Conservation (phyloP, 2,888 invertebrate genomes). For the Netelia virgata region DNA sequence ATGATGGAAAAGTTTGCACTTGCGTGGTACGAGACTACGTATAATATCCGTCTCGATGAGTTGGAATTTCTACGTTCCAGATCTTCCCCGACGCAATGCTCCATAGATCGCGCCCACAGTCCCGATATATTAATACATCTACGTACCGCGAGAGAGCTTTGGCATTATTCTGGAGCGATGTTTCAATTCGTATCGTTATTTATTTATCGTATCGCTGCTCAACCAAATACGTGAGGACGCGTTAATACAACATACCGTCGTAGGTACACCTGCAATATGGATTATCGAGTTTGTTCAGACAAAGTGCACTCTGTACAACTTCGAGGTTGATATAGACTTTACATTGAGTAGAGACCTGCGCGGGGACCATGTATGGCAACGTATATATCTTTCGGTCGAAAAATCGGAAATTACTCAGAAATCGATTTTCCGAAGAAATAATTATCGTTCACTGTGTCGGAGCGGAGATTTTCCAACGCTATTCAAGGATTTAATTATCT, state of each 20-base stretch:
- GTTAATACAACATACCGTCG: slow-evolving; percentile 6
- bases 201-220: slow-evolving; percentile 37
- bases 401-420: no score
- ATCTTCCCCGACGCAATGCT: slow-evolving; percentile 11
- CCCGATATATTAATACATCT: not conserved
- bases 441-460: no score
- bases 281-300: slow-evolving; percentile 14
- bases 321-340: not conserved
- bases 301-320: not conserved
- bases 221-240: slow-evolving; percentile 13
- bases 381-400: not conserved
- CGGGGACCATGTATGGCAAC: not conserved
- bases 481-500: no score
- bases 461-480: no score
- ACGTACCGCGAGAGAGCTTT: slow-evolving; percentile 22
- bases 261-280: not conserved
- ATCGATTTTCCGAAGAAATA: no score
- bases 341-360: not conserved
- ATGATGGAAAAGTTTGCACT: slow-evolving; percentile 33
- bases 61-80: slow-evolving; percentile 60
- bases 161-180: slow-evolving; percentile 23
- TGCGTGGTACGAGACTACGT: slow-evolving; percentile 40
- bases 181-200: slow-evolving; percentile 46
- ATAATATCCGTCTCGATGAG: slow-evolving; percentile 58
- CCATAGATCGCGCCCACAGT: slow-evolving; percentile 17